phyloP scores from a whole-genome alignment of 2,797 vertebrate species.

The Rhabdophis nuchalis region DNA sequence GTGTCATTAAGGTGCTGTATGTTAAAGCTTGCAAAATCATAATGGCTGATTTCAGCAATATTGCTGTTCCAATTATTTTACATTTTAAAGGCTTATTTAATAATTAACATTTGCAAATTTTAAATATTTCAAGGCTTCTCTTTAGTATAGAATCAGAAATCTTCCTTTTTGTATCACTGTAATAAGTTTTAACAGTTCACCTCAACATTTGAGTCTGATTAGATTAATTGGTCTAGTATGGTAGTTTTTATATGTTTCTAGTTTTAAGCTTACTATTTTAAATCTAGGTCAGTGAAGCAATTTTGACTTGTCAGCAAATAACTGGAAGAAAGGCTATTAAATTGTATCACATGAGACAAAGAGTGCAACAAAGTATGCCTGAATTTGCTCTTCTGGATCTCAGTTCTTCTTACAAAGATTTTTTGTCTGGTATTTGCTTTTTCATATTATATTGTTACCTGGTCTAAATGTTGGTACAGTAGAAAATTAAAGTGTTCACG shows the following conservation, averaged over 20 bases:
- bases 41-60: neutral
- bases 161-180: neutral
- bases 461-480: neutral
- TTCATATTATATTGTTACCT: neutral
- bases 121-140: neutral
- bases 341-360: slow-evolving; percentile 41
- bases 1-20: neutral
- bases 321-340: slow-evolving; percentile 61
- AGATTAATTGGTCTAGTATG: neutral
- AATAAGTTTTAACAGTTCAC: slow-evolving; percentile 29
- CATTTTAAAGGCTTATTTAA: neutral
- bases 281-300: slow-evolving; percentile 69
- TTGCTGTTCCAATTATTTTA: neutral
- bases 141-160: neutral
- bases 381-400: slow-evolving; percentile 72
- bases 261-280: slow-evolving; percentile 14
- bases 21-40: neutral
- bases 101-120: neutral
- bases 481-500: neutral
- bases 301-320: slow-evolving; percentile 63
- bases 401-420: slow-evolving; percentile 68
- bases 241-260: neutral
- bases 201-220: slow-evolving; percentile 38
- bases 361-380: slow-evolving; percentile 55
- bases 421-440: slow-evolving; percentile 68